A percentile compares a stretch with the other conserved stretches of the same genome.
Conservation (phyloP, 2,888 invertebrate genomes). For the Clitarchus hookeri region DNA sequence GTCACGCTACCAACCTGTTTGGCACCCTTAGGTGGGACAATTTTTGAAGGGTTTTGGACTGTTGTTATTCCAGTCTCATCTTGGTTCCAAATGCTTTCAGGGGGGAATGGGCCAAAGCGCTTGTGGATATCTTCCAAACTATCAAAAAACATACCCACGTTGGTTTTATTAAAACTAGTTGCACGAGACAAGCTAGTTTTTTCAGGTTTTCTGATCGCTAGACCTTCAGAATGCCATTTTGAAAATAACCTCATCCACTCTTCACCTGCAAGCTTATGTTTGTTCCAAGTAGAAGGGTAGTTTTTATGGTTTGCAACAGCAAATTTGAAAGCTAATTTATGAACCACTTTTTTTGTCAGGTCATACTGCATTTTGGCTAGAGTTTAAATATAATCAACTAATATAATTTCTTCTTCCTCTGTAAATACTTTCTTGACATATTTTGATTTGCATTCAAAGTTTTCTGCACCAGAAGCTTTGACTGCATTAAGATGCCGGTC, state of each 20-base stretch:
- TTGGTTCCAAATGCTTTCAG: conserved; percentile 44
- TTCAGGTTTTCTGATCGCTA: not conserved
- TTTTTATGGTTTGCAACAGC: not conserved
- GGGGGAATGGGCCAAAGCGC: conserved; percentile 4
- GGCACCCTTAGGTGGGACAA: conserved; percentile 49
- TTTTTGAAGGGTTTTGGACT: conserved; percentile 51
- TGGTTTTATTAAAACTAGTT: too few species aligned
- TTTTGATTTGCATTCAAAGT: not conserved
- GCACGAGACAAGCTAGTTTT: not conserved
- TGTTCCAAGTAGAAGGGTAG: not conserved
- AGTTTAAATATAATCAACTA: too few species aligned
- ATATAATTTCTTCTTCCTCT: not conserved
- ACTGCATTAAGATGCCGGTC: too few species aligned
- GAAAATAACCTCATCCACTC: too few species aligned
- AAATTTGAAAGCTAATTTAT: not conserved
- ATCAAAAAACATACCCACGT: too few species aligned
- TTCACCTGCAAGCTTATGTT: not conserved
- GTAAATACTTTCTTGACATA: not conserved
- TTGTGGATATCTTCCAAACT: too few species aligned
- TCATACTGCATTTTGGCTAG: too few species aligned
- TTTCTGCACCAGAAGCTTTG: too few species aligned
- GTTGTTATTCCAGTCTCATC: conserved; percentile 48
- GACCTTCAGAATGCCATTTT: too few species aligned
- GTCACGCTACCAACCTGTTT: conserved; percentile 44
- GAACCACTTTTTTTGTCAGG: not conserved